These are phyloP conservation scores for Heliocidaris tuberculata DNA, from an alignment of 35 echinoderm and acorn worm genomes.

Conservation along the genomic window DNA sequence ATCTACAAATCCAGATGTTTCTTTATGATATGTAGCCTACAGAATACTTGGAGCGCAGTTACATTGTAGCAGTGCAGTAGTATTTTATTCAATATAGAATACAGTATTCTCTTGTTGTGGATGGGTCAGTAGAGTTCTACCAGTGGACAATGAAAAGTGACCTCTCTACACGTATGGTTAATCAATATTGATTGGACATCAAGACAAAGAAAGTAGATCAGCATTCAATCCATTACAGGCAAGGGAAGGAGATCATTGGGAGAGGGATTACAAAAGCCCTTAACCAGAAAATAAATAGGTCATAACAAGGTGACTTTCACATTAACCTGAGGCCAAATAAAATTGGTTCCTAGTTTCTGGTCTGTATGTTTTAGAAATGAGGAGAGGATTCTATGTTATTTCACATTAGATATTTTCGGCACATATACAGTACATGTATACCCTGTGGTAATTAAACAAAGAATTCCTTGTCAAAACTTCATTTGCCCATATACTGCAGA, in stretches of 20 bases:
- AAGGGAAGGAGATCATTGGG: background rate
- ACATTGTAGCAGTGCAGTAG: background rate
- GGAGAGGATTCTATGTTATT: background rate
- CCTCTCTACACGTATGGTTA: background rate
- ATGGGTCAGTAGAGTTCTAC: background rate
- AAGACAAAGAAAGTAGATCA: background rate
- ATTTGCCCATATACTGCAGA: no score
- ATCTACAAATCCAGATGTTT: no score
- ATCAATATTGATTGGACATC: background rate
- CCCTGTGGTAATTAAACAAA: no score
- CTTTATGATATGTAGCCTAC: no score
- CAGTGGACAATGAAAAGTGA: background rate
- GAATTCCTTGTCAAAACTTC: no score
- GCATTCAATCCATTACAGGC: background rate
- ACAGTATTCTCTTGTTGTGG: background rate
- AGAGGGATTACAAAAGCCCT: background rate
- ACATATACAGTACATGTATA: background rate
- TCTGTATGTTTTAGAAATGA: background rate
- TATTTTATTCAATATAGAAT: background rate
- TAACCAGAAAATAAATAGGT: background rate
- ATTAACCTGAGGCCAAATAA: background rate
- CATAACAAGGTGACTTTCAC: background rate
- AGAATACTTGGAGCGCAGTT: no score
- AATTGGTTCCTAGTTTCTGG: background rate
- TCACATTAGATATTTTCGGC: background rate